Percentiles rank a stretch among this genome's conserved stretches.
phyloP scores from a whole-genome alignment of 1,140 invertebrate species.

The Ganaspis sp. region DNA sequence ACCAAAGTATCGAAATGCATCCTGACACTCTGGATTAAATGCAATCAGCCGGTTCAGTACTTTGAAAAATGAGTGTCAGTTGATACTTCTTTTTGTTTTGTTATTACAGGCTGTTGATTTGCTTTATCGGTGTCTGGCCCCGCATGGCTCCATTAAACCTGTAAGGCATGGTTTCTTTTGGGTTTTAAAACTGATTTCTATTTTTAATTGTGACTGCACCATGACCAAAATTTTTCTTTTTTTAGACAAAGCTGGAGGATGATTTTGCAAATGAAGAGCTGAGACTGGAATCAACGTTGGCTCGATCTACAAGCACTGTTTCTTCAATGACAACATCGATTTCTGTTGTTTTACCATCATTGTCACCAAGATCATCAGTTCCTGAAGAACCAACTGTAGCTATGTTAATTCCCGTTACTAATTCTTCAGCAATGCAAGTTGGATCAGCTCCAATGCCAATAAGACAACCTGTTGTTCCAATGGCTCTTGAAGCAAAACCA shows the following conservation, averaged over 20 bases:
- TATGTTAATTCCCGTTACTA: not conserved
- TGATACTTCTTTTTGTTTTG: conserved; percentile 75
- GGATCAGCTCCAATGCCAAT: conserved; percentile 49
- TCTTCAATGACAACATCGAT: conserved; percentile 65
- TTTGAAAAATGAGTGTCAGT: conserved; percentile 66
- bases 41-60: conserved; percentile 46
- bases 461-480: conserved; percentile 38
- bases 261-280: conserved; percentile 68
- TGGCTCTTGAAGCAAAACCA: conserved; percentile 60
- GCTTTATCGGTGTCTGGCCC: conserved; percentile 77
- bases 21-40: conserved; percentile 5
- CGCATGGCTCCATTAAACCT: conserved; percentile 76
- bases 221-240: conserved; percentile 52
- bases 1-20: too few relatives aligned
- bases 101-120: conserved; percentile 77
- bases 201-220: conserved; percentile 26
- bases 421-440: not conserved
- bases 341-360: conserved; percentile 67
- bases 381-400: not conserved
- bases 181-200: conserved; percentile 47
- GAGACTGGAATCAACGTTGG: conserved; percentile 18
- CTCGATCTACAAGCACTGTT: not conserved
- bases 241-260: conserved; percentile 73
- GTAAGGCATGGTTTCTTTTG: conserved; percentile 77
- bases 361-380: conserved; percentile 58